These are phyloP conservation scores for Leptosomus discolor DNA, from an alignment of 2,113 vertebrate genomes.

Conservation along the genomic window DNA sequence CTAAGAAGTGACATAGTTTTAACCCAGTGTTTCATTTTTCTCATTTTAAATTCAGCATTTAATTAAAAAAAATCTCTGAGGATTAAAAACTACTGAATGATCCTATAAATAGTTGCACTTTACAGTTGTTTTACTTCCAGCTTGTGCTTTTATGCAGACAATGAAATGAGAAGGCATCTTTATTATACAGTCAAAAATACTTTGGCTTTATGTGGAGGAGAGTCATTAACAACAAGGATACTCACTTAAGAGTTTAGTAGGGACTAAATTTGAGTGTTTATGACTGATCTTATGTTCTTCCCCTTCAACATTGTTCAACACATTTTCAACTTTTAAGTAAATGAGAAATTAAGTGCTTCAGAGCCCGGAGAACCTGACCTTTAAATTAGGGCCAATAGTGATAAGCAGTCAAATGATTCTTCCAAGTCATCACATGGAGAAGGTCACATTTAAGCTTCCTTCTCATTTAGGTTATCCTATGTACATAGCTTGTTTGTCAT, in stretches of 20 bases:
- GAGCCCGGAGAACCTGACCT: not conserved
- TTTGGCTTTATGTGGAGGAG: not conserved
- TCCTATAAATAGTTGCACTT: not conserved
- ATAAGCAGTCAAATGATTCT: not conserved
- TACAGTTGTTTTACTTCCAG: not conserved
- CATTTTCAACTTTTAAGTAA: not conserved
- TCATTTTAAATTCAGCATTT: not conserved
- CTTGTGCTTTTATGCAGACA: not conserved
- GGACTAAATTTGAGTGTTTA: not conserved
- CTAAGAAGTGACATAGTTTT: not conserved
- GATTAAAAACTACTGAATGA: not conserved
- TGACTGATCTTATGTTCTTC: not conserved
- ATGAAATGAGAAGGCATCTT: not conserved
- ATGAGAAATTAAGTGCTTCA: not conserved
- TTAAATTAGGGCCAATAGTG: not conserved
- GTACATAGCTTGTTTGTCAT: not conserved
- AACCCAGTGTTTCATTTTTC: not conserved
- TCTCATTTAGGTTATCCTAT: not conserved
- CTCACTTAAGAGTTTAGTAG: not conserved
- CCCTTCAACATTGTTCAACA: fast-evolving
- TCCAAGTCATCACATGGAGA: not conserved
- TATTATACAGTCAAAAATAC: not conserved
- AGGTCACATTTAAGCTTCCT: not conserved
- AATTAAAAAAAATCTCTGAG: not conserved
- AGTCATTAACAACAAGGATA: not conserved